Evolutionary conservation across 2,113 vertebrate species (phyloP).

Genomic region (Ceyx margarethae): DNA sequence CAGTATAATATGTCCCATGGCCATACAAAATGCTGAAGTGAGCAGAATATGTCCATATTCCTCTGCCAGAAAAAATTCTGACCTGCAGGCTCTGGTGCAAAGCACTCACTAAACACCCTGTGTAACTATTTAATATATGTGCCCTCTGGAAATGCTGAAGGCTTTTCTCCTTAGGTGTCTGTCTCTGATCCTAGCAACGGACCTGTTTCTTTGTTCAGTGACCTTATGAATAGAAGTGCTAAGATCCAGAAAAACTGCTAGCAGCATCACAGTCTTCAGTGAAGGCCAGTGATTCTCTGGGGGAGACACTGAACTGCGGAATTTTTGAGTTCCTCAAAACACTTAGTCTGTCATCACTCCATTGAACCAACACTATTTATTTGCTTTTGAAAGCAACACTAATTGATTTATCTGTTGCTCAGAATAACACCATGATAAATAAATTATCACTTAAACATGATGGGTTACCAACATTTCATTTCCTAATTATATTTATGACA

Average conservation of each 20-base stretch:
- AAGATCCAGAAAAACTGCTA: conserved; percentile 1
- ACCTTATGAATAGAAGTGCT: background rate
- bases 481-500: conserved; percentile 65
- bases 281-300: background rate
- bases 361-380: conserved; percentile 21
- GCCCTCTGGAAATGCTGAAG: conserved; percentile 19
- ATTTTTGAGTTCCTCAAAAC: background rate
- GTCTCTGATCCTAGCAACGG: background rate
- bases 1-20: conserved; percentile 47
- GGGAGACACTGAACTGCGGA: background rate
- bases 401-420: conserved; percentile 73
- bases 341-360: conserved; percentile 17
- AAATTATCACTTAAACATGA: conserved; percentile 70
- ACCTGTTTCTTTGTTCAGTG: conserved; percentile 10
- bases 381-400: conserved; percentile 40
- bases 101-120: background rate
- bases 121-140: background rate
- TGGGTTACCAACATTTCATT: conserved; percentile 56
- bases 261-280: background rate
- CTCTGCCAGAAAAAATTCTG: conserved; percentile 33
- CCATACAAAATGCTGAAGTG: conserved; percentile 58
- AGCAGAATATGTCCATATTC: conserved; percentile 5
- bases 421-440: conserved; percentile 71
- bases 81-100: conserved; percentile 5
- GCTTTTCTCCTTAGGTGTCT: conserved; percentile 13